phyloP scores from a whole-genome alignment of 2,113 vertebrate genomes.

The Cacatua alba region DNA sequence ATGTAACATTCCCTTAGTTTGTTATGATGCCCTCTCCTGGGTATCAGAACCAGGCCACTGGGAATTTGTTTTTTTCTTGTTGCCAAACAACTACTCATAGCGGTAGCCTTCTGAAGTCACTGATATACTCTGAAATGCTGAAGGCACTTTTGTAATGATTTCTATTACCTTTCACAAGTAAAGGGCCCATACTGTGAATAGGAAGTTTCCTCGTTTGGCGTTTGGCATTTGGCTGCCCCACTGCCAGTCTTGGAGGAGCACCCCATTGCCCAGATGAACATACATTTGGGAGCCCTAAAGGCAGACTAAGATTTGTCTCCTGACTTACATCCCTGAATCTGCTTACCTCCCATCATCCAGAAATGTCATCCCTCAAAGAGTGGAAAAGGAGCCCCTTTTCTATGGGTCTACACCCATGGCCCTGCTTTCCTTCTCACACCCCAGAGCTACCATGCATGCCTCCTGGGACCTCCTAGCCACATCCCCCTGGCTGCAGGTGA shows the following conservation, averaged over 20 bases:
- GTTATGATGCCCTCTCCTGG: neutral
- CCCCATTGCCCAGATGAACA: neutral
- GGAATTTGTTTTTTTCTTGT: neutral
- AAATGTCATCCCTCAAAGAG: neutral
- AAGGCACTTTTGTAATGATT: neutral
- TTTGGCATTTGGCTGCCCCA: neutral
- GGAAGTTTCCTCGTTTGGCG: neutral
- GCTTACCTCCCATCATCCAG: neutral
- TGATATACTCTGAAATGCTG: neutral
- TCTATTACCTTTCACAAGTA: neutral
- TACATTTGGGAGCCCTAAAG: neutral
- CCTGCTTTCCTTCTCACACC: neutral
- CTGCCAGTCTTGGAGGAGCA: neutral
- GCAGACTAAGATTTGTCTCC: neutral
- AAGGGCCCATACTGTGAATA: neutral
- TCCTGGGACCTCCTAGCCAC: neutral
- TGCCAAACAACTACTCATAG: neutral
- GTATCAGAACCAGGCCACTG: neutral
- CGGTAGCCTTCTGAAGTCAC: neutral
- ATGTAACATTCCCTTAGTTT: neutral
- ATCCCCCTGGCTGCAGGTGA: neutral
- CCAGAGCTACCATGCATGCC: neutral
- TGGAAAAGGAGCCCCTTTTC: neutral
- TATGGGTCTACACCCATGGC: accelerated
- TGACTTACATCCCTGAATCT: neutral